Conservation (phyloP, 2,888 invertebrate species). For the Tiliacea citrago region DNA sequence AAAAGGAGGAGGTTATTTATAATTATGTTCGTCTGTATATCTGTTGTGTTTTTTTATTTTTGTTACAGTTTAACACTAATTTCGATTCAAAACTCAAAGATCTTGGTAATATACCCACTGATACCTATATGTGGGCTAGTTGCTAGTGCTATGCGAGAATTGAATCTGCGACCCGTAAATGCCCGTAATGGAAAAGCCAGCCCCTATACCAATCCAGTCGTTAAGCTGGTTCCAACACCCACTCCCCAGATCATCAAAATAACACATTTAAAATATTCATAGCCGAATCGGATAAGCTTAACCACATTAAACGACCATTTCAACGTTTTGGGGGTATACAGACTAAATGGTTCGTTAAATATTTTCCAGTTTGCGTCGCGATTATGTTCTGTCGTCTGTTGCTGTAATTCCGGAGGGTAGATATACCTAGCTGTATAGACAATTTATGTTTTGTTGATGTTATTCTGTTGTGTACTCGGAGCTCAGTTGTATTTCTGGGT, state of each 20-base stretch:
- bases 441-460: slow-evolving; percentile 62
- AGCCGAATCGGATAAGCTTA: slow-evolving; percentile 58
- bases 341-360: slow-evolving; percentile 66
- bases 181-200: neutral
- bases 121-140: too few relatives aligned
- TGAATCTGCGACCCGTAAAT: too few relatives aligned
- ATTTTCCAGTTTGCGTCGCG: slow-evolving; percentile 56
- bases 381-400: slow-evolving; percentile 49
- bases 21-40: too few relatives aligned
- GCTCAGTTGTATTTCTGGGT: slow-evolving; percentile 35
- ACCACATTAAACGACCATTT: slow-evolving; percentile 67
- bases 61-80: too few relatives aligned
- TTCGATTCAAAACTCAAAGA: too few relatives aligned
- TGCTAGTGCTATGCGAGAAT: too few relatives aligned
- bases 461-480: slow-evolving; percentile 38
- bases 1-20: too few relatives aligned
- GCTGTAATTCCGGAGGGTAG: slow-evolving; percentile 45
- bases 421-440: neutral
- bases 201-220: slow-evolving; percentile 1
- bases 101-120: too few relatives aligned
- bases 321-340: slow-evolving; percentile 54
- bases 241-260: slow-evolving; percentile 46
- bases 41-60: too few relatives aligned
- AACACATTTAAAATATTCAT: slow-evolving; percentile 70
- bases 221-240: neutral